phyloP scores from a whole-genome alignment of 2,797 vertebrate species.

The Mastacembelus armatus region DNA sequence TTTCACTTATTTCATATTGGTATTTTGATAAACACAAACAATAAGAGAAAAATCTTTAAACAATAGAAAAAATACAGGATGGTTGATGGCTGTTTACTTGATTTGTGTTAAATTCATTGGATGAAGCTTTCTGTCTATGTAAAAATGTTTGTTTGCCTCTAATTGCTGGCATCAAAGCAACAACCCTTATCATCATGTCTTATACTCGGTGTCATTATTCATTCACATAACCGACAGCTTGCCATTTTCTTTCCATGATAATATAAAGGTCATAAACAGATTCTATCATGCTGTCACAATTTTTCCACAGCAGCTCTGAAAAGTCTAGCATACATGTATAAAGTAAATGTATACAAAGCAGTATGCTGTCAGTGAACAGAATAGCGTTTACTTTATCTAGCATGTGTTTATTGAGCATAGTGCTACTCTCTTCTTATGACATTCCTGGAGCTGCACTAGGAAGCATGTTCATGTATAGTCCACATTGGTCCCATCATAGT shows the following conservation, averaged over 20 bases:
- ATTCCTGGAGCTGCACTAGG: too few species aligned
- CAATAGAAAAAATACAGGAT: constrained; percentile 51
- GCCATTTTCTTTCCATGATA: constrained; percentile 76
- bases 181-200: constrained; percentile 68
- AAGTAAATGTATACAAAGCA: background rate
- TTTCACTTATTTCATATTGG: constrained; percentile 30
- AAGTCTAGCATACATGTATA: too few species aligned
- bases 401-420: too few species aligned
- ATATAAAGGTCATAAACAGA: constrained; percentile 41
- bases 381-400: background rate
- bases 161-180: constrained; percentile 55
- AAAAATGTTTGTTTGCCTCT: constrained; percentile 57
- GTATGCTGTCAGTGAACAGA: background rate
- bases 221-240: constrained; percentile 75
- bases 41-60: constrained; percentile 56
- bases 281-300: constrained; percentile 22
- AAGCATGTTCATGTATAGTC: background rate
- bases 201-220: constrained; percentile 72
- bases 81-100: constrained; percentile 39
- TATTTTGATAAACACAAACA: constrained; percentile 41
- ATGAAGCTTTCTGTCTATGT: constrained; percentile 49
- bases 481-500: background rate
- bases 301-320: constrained; percentile 10
- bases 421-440: too few species aligned
- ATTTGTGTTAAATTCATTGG: constrained; percentile 52